Evolutionary conservation across 2,888 invertebrate species (phyloP).

Genomic region (Machimus rusticus): DNA sequence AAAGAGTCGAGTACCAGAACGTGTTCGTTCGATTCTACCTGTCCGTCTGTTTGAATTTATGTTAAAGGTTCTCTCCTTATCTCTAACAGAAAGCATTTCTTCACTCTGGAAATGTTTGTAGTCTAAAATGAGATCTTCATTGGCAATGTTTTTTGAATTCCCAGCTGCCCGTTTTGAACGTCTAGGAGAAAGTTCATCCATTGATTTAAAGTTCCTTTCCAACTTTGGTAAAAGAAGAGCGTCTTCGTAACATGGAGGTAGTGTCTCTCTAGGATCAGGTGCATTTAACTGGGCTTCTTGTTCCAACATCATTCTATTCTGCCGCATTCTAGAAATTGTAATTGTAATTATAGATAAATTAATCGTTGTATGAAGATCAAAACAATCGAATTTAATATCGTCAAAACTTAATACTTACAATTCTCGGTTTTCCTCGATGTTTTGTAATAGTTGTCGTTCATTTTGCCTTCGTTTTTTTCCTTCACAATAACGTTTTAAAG

Average conservation of each 20-base stretch:
- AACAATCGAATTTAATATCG: too few species aligned
- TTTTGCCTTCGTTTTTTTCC: slow-evolving; percentile 61
- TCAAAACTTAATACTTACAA: slow-evolving; percentile 54
- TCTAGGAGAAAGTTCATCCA: slow-evolving; percentile 61
- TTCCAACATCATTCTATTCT: slow-evolving; percentile 66
- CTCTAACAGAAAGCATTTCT: slow-evolving; percentile 59
- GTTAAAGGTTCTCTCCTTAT: slow-evolving; percentile 56
- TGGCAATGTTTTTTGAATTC: slow-evolving; percentile 47
- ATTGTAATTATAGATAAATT: neutral
- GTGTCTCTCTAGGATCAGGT: slow-evolving; percentile 74
- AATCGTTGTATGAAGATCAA: too few species aligned
- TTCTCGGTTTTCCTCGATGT: slow-evolving; percentile 59
- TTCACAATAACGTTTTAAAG: slow-evolving; percentile 65
- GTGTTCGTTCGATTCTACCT: slow-evolving; percentile 54
- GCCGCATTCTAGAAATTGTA: slow-evolving; percentile 56
- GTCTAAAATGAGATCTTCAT: slow-evolving; percentile 55
- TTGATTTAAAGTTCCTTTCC: slow-evolving; percentile 69
- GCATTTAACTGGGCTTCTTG: slow-evolving; percentile 68
- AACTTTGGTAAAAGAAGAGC: slow-evolving; percentile 78
- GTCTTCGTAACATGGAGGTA: slow-evolving; percentile 80
- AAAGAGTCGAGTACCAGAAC: slow-evolving; percentile 57
- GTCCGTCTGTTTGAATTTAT: slow-evolving; percentile 55
- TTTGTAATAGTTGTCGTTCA: slow-evolving; percentile 64
- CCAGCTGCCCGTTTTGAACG: slow-evolving; percentile 61
- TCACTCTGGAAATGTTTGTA: slow-evolving; percentile 59